Conservation (phyloP, 1,140 invertebrate species). For the Eriocheir sinensis region DNA sequence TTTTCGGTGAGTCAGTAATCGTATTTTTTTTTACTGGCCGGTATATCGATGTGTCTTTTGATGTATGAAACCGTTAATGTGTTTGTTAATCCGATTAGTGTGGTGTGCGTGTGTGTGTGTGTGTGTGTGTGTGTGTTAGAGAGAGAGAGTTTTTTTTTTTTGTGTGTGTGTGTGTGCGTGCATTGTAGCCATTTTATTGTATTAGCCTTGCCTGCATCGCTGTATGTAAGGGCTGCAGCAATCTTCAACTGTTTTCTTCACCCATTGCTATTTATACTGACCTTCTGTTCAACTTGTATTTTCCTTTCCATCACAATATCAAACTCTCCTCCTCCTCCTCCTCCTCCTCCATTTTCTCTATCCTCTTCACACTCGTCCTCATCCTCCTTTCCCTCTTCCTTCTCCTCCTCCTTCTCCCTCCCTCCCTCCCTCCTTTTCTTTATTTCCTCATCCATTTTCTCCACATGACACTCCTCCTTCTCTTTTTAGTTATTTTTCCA, state of each 20-base stretch:
- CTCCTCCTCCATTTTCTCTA: neutral
- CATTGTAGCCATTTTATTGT: too few species aligned
- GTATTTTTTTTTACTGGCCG: too few species aligned
- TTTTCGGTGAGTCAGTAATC: too few species aligned
- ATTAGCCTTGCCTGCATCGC: too few species aligned
- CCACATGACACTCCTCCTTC: neutral
- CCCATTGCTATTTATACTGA: too few species aligned
- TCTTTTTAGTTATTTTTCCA: neutral
- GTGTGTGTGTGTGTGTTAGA: conserved; percentile 31
- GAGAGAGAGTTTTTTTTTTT: too few species aligned
- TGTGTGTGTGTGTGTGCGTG: neutral
- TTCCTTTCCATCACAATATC: neutral
- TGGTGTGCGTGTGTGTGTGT: conserved; percentile 1
- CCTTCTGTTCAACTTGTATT: neutral
- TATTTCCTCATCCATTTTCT: neutral
- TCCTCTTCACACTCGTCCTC: neutral
- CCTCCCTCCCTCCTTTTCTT: neutral
- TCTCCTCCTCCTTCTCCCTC: neutral
- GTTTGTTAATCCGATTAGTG: neutral
- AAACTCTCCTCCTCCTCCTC: neutral
- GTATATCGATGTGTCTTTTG: too few species aligned
- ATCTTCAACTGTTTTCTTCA: too few species aligned
- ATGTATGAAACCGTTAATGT: too few species aligned
- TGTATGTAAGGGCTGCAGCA: too few species aligned
- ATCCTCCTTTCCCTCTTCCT: neutral